Conservation (phyloP, 2,888 invertebrate genomes). For the Julus scanicus region DNA sequence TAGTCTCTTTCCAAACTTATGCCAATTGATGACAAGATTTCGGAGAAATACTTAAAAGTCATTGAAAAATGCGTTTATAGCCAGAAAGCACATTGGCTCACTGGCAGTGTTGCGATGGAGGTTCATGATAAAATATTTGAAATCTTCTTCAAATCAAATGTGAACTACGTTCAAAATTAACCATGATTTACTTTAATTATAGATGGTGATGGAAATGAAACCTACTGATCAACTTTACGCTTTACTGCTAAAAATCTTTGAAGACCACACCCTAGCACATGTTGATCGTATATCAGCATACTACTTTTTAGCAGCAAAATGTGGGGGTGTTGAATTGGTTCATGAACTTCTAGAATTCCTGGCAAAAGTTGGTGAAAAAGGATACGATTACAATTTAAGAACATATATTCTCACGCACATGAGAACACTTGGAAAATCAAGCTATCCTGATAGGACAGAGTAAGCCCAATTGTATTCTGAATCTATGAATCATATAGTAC, state of each 20-base stretch:
- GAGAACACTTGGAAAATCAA: not conserved
- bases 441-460: not conserved
- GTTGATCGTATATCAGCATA: not conserved
- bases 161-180: not conserved
- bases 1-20: not conserved
- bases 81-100: not conserved
- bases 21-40: not conserved
- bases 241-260: not conserved
- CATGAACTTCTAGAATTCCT: not conserved
- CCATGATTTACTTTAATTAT: not conserved
- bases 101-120: not conserved
- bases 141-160: too few species aligned
- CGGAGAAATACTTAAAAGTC: not conserved
- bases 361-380: not conserved
- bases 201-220: not conserved
- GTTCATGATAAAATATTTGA: not conserved
- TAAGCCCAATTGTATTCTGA: not conserved
- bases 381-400: constrained; percentile 25
- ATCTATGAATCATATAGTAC: too few species aligned
- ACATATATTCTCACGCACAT: constrained; percentile 49
- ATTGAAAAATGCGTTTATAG: not conserved
- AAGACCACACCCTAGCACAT: not conserved
- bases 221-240: not conserved
- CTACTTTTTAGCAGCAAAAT: not conserved
- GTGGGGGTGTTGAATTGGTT: not conserved